Percentiles rank a stretch among this genome's conserved stretches.
Conservation (phyloP, 1,140 invertebrate species). For the Drosophila gunungcola region DNA sequence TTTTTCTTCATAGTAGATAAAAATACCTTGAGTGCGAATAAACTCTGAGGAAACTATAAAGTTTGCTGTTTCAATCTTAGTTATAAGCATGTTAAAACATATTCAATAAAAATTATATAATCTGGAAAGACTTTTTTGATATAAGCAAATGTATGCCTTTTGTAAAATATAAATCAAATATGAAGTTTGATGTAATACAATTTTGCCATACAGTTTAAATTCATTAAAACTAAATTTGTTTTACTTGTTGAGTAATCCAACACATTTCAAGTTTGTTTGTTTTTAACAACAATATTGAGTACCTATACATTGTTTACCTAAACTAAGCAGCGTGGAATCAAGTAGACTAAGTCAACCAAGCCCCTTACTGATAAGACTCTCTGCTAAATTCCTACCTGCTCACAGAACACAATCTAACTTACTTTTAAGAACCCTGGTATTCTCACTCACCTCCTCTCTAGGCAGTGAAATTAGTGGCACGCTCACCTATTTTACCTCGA, state of each 20-base stretch:
- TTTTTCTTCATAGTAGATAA: too few species aligned
- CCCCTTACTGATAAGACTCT: constrained; percentile 20
- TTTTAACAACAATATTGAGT: background rate
- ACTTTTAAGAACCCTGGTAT: background rate
- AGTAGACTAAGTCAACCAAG: constrained; percentile 29
- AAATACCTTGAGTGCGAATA: too few species aligned
- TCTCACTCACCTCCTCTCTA: constrained; percentile 11
- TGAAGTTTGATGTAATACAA: too few species aligned
- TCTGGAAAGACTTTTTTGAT: too few species aligned
- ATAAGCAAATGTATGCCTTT: too few species aligned
- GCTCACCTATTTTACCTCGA: constrained; percentile 10
- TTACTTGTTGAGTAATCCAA: background rate
- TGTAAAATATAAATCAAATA: too few species aligned
- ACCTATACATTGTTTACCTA: constrained; percentile 6
- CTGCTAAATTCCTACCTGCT: constrained; percentile 13
- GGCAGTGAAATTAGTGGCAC: constrained; percentile 23
- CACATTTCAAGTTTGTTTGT: background rate
- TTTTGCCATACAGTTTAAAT: too few species aligned
- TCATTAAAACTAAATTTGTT: too few species aligned
- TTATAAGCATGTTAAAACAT: too few species aligned
- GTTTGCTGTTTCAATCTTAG: too few species aligned
- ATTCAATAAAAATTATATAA: too few species aligned
- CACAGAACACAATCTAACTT: constrained; percentile 8
- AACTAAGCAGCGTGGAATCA: constrained; percentile 22
- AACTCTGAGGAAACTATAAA: too few species aligned